phyloP scores from a whole-genome alignment of 2,888 invertebrate species.

The Lamproptera curius region DNA sequence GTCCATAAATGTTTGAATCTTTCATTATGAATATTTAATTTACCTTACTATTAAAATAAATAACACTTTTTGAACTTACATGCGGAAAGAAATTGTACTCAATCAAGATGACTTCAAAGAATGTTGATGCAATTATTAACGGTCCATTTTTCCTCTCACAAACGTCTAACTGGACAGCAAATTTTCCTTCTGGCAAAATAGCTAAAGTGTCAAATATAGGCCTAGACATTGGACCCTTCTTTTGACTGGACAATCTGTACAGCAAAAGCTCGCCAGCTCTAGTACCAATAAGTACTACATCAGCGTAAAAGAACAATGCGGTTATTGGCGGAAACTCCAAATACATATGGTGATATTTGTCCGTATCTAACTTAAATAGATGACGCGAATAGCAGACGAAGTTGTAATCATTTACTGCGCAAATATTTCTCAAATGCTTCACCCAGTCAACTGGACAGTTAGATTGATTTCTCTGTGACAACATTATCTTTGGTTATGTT shows the following conservation, averaged over 20 bases:
- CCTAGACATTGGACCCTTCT: constrained; percentile 30
- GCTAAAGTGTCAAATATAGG: constrained; percentile 53
- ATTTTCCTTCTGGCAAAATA: constrained; percentile 50
- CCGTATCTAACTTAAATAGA: constrained; percentile 58
- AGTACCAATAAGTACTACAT: constrained; percentile 54
- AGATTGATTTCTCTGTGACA: constrained; percentile 35
- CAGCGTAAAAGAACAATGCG: constrained; percentile 60
- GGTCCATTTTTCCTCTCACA: constrained; percentile 57
- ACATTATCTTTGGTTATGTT: constrained; percentile 36
- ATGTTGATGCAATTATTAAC: constrained; percentile 51
- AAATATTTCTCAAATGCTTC: constrained; percentile 50
- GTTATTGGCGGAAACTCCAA: constrained; percentile 60
- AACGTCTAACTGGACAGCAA: constrained; percentile 56
- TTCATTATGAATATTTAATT: no score
- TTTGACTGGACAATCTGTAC: constrained; percentile 54
- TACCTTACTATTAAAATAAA: no score
- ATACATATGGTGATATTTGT: constrained; percentile 51
- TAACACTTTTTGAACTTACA: constrained; percentile 43
- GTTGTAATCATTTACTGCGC: constrained; percentile 50
- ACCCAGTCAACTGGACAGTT: constrained; percentile 55
- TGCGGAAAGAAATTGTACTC: constrained; percentile 55
- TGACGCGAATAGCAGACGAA: constrained; percentile 60
- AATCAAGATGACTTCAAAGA: constrained; percentile 49
- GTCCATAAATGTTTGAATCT: no score
- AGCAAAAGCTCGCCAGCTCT: constrained; percentile 49